phyloP scores from a whole-genome alignment of 1,140 invertebrate genomes.

The Drosophila burlai region DNA sequence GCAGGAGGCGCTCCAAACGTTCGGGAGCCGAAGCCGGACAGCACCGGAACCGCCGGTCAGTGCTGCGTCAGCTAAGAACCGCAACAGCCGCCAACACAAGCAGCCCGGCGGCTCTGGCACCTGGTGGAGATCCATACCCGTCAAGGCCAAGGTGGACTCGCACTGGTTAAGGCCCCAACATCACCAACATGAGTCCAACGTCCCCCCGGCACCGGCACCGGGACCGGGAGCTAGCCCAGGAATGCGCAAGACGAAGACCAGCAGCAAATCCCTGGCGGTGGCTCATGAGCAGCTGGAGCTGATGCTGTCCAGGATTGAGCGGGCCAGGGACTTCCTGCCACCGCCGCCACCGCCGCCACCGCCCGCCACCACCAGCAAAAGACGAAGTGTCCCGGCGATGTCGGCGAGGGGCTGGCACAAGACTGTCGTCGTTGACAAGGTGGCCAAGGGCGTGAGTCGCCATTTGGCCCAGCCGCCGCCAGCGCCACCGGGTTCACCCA shows the following conservation, averaged over 20 bases:
- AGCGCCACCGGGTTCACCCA: slow-evolving; percentile 48
- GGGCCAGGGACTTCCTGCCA: neutral
- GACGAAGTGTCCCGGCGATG: neutral
- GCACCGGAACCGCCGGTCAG: neutral
- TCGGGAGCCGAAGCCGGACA: neutral
- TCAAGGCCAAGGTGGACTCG: slow-evolving; percentile 47
- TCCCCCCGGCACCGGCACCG: neutral
- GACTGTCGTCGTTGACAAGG: neutral
- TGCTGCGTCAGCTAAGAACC: neutral
- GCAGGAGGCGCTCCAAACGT: neutral
- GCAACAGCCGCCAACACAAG: neutral
- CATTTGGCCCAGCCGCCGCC: slow-evolving; percentile 42
- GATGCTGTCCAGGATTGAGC: slow-evolving; percentile 56
- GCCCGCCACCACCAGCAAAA: neutral
- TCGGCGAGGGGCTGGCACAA: neutral
- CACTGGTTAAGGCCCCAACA: slow-evolving; percentile 3
- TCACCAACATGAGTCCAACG: neutral
- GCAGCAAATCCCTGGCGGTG: slow-evolving; percentile 36
- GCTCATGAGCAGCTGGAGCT: slow-evolving; percentile 59
- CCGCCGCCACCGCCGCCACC: neutral
- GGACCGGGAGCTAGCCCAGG: neutral
- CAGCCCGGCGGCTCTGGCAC: neutral
- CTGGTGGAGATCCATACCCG: neutral
- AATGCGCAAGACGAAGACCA: neutral
- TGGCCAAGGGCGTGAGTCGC: slow-evolving; percentile 11